Evolutionary conservation across 2,113 vertebrate genomes (phyloP).

Genomic region (Lepus timidus): DNA sequence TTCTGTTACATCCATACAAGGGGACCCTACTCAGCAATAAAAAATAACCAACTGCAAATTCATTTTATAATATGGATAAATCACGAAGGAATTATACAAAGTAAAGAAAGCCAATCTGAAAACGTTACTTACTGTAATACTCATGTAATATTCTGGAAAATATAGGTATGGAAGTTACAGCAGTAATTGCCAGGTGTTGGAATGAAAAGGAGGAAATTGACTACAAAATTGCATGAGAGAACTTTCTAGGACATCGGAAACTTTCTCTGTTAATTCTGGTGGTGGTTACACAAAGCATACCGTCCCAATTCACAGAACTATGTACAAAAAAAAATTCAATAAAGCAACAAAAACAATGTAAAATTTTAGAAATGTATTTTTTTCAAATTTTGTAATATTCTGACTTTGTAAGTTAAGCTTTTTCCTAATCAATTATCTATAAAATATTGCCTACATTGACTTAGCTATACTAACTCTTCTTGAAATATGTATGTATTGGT

Average conservation of each 20-base stretch:
- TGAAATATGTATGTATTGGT: not conserved
- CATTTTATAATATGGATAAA: not conserved
- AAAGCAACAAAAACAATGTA: conserved; percentile 24
- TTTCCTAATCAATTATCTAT: not conserved
- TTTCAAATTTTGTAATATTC: conserved; percentile 29
- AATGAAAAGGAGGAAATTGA: not conserved
- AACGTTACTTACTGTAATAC: not conserved
- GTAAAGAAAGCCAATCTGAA: not conserved
- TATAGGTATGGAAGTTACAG: not conserved
- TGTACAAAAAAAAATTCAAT: not conserved
- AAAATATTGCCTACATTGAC: not conserved
- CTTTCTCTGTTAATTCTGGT: not conserved
- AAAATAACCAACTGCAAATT: not conserved
- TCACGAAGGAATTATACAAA: not conserved
- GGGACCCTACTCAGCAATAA: not conserved
- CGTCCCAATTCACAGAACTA: not conserved
- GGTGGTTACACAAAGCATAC: not conserved
- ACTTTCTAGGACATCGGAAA: not conserved
- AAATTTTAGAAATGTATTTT: not conserved
- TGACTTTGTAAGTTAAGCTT: not conserved
- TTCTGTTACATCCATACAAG: not conserved
- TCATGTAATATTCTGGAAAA: conserved; percentile 25
- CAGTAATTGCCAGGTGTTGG: not conserved
- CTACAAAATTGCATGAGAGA: not conserved
- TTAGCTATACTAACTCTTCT: not conserved